Percentiles rank a stretch among this genome's conserved stretches.
Conservation (phyloP, 2,888 invertebrate genomes). For the Cosmia pyralina region DNA sequence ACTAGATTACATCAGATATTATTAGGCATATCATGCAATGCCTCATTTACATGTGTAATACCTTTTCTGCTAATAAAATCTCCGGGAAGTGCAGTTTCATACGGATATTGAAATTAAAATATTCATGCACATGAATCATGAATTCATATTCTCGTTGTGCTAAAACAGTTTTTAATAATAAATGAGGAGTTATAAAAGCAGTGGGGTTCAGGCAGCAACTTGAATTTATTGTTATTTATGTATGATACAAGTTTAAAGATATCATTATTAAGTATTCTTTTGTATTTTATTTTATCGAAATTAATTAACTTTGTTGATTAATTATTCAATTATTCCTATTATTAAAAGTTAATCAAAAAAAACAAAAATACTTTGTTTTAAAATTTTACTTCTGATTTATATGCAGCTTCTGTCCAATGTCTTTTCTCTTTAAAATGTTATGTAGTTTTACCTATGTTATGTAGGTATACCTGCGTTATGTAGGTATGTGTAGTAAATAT, state of each 20-base stretch:
- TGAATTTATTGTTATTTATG: not conserved
- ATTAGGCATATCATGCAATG: not conserved
- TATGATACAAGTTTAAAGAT: not conserved
- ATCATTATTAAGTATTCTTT: too few species aligned
- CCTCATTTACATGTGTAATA: constrained; percentile 17
- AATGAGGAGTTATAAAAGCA: not conserved
- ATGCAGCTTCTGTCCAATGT: too few species aligned
- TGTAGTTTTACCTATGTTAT: too few species aligned
- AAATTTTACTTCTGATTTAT: too few species aligned
- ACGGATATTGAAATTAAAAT: constrained; percentile 10
- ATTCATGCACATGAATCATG: constrained; percentile 17
- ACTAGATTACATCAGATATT: constrained; percentile 11
- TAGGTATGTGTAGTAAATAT: too few species aligned
- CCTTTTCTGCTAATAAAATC: not conserved
- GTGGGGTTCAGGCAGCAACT: not conserved
- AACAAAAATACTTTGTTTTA: too few species aligned
- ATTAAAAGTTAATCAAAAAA: too few species aligned
- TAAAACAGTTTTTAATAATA: constrained; percentile 13
- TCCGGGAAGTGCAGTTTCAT: constrained; percentile 4
- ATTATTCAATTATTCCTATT: too few species aligned
- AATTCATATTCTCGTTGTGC: not conserved
- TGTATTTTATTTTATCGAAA: too few species aligned
- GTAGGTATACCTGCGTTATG: too few species aligned
- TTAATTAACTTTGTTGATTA: too few species aligned
- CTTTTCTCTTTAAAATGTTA: too few species aligned